Percentiles rank a stretch among this genome's conserved stretches.
These are phyloP conservation scores for Enteromius mattozi DNA, from an alignment of 2,797 vertebrate genomes.

Conservation along the genomic window DNA sequence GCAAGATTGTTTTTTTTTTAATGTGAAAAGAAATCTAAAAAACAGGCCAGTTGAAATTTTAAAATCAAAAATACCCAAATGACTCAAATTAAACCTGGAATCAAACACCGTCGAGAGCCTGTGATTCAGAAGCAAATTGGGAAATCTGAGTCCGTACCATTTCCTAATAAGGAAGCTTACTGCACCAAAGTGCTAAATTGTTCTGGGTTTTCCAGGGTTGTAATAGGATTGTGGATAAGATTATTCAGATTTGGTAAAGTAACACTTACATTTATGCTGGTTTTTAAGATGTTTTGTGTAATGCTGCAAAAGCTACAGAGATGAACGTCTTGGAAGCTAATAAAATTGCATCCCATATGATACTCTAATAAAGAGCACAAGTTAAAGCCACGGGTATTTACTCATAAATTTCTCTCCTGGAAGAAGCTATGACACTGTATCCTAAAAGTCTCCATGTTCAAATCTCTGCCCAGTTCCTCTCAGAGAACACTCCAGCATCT, in stretches of 20 bases:
- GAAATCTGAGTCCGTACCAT: neutral
- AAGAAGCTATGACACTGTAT: neutral
- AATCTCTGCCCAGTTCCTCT: slow-evolving; percentile 6
- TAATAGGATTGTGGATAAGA: neutral
- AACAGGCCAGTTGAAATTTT: neutral
- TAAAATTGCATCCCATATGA: neutral
- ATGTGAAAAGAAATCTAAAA: neutral
- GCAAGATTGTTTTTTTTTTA: neutral
- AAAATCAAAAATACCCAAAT: neutral
- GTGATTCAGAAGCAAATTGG: neutral
- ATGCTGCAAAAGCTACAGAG: neutral
- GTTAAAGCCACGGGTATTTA: neutral
- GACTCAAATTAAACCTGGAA: neutral
- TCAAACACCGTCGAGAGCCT: neutral
- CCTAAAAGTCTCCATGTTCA: neutral
- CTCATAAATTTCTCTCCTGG: neutral
- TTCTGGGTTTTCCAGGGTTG: neutral
- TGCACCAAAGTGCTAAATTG: neutral
- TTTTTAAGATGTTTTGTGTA: slow-evolving; percentile 3
- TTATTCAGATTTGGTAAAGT: neutral
- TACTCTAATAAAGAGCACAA: neutral
- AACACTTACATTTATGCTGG: neutral
- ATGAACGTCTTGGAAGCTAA: neutral
- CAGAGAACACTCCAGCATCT: slow-evolving; percentile 2
- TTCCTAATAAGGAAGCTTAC: neutral